Conservation (phyloP, 2,113 vertebrate species). For the Myanophis thanlyinensis region DNA sequence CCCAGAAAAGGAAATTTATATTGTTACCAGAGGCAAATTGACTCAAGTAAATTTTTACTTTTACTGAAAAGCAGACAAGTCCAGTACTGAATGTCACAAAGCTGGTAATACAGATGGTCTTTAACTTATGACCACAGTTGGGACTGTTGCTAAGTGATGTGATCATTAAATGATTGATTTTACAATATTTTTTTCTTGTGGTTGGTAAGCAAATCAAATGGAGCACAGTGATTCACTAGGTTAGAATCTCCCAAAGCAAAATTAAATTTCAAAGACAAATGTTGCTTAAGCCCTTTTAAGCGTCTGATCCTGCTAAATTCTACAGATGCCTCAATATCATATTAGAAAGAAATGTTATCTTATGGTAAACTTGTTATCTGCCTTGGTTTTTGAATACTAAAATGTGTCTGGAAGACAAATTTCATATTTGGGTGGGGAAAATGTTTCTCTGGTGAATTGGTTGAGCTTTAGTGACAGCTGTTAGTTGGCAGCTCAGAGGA, state of each 20-base stretch:
- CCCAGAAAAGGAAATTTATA: neutral
- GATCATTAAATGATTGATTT: neutral
- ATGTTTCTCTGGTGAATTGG: conserved; percentile 37
- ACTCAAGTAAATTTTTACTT: neutral
- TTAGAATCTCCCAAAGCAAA: neutral
- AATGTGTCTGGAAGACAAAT: conserved; percentile 42
- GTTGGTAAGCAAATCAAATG: neutral
- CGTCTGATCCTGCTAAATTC: neutral
- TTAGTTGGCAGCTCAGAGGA: conserved; percentile 30
- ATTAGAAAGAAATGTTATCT: neutral
- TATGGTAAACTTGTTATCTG: conserved; percentile 27
- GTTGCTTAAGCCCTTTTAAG: neutral
- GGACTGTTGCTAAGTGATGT: neutral
- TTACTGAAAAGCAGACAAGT: neutral
- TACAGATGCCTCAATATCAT: neutral
- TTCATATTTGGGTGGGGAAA: conserved; percentile 40
- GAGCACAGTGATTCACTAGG: neutral
- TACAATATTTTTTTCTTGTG: neutral
- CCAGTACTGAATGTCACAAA: neutral
- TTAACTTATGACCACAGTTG: neutral
- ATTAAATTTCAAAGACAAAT: neutral
- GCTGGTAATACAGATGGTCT: neutral
- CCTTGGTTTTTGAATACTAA: conserved; percentile 46
- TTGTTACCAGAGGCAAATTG: neutral
- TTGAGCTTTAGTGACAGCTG: conserved; percentile 46